Evolutionary conservation across 1,140 invertebrate genomes (phyloP).

Genomic region (Formica exsecta): DNA sequence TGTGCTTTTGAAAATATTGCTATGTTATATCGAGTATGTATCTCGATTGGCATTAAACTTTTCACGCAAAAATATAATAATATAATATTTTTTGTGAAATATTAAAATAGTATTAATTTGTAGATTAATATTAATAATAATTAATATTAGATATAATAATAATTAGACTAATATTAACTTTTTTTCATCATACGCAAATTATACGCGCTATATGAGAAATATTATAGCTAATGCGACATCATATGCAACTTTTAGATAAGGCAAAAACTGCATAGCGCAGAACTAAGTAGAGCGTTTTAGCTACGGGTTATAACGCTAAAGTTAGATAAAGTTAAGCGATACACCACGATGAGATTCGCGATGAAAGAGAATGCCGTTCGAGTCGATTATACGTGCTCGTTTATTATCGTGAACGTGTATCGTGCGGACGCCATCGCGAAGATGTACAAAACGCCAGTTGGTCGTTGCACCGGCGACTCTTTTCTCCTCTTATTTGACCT

Average conservation of each 20-base stretch:
- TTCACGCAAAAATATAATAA: background rate
- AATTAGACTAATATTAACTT: background rate
- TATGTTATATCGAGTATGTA: background rate
- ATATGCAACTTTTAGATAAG: background rate
- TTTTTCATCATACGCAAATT: background rate
- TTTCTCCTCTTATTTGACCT: conserved; percentile 1
- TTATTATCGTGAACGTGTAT: conserved; percentile 51
- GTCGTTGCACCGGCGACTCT: conserved; percentile 10
- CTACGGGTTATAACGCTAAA: background rate
- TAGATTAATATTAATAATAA: too few relatives aligned
- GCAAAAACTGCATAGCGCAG: background rate
- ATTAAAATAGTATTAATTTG: background rate
- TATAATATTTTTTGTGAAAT: background rate
- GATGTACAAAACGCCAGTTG: conserved; percentile 3
- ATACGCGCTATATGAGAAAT: background rate
- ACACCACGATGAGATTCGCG: conserved; percentile 2
- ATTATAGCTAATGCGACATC: background rate
- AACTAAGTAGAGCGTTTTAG: conserved; percentile 24
- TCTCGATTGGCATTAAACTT: background rate
- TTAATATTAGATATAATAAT: too few relatives aligned
- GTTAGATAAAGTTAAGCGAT: background rate
- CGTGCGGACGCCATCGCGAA: conserved; percentile 21
- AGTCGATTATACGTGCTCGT: conserved; percentile 52
- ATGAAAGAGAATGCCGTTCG: conserved; percentile 17
- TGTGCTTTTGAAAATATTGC: background rate